phyloP scores from a whole-genome alignment of 2,888 invertebrate species.

The Acronicta leporina region DNA sequence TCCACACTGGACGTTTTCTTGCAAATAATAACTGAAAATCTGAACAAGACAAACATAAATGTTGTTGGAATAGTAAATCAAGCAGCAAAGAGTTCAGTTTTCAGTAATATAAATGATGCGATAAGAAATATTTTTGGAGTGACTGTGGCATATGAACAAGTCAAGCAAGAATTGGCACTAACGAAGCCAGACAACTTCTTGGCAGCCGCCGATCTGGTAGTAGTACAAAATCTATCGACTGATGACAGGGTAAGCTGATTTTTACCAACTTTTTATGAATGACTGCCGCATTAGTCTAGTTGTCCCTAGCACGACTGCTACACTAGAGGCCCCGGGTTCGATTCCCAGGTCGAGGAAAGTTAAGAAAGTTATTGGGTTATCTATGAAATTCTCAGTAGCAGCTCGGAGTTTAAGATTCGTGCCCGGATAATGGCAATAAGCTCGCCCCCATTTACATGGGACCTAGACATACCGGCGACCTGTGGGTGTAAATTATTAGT shows the following conservation, averaged over 20 bases:
- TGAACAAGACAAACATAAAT: constrained; percentile 48
- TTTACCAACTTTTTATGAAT: no score
- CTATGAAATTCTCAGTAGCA: no score
- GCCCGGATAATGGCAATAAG: no score
- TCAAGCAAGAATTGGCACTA: constrained; percentile 16
- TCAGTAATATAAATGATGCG: constrained; percentile 36
- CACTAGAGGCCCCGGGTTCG: no score
- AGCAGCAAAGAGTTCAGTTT: constrained; percentile 22
- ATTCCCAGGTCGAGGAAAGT: no score
- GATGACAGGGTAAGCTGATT: constrained; percentile 45
- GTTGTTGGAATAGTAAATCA: constrained; percentile 46
- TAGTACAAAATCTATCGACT: constrained; percentile 51
- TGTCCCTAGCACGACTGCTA: no score
- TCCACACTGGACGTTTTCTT: constrained; percentile 52
- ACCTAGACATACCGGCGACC: no score
- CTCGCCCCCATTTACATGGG: no score
- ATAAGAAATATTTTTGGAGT: constrained; percentile 28
- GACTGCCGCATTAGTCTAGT: no score
- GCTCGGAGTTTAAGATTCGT: no score
- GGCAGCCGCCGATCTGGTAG: constrained; percentile 43
- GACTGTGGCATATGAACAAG: constrained; percentile 41
- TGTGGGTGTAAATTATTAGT: no score
- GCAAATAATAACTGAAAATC: constrained; percentile 62
- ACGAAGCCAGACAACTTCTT: constrained; percentile 18
- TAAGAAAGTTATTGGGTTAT: no score